Conservation (phyloP, 2,888 invertebrate genomes). For the Temnothorax rugatulus region DNA sequence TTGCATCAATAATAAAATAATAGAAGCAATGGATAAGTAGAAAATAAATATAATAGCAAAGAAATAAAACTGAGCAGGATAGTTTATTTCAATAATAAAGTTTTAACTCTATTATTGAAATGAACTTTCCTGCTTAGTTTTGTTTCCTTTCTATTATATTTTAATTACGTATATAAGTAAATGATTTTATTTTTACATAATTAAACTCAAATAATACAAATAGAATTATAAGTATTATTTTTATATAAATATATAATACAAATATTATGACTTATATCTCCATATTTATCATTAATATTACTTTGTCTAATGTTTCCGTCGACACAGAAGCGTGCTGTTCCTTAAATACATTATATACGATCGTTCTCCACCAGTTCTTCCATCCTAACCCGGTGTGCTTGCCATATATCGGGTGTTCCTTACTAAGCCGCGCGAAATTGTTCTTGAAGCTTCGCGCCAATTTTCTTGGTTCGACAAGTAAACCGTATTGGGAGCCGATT, state of each 20-base stretch:
- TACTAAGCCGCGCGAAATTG: conserved; percentile 89
- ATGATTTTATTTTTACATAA: neutral
- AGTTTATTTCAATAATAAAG: neutral
- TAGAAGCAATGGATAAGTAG: neutral
- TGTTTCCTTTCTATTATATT: no score
- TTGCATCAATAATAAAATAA: neutral
- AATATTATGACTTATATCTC: neutral
- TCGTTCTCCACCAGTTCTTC: conserved; percentile 93
- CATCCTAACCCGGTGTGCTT: conserved; percentile 90
- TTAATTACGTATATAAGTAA: neutral
- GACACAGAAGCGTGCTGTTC: conserved; percentile 86
- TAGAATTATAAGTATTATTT: neutral
- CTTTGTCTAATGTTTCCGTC: conserved; percentile 80
- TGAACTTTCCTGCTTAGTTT: no score
- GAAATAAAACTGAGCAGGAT: neutral
- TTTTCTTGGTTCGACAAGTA: conserved; percentile 87
- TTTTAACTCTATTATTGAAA: neutral
- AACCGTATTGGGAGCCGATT: conserved; percentile 91
- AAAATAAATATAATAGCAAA: neutral
- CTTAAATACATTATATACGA: conserved; percentile 90
- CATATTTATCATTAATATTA: conserved; percentile 56
- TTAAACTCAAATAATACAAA: neutral
- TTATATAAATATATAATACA: neutral
- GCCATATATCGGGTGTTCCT: conserved; percentile 94
- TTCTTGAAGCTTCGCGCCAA: conserved; percentile 89